A percentile compares a stretch with the other conserved stretches of the same genome.
phyloP scores from a whole-genome alignment of 2,113 vertebrate genomes.

The Anarhynchus alexandrinus region DNA sequence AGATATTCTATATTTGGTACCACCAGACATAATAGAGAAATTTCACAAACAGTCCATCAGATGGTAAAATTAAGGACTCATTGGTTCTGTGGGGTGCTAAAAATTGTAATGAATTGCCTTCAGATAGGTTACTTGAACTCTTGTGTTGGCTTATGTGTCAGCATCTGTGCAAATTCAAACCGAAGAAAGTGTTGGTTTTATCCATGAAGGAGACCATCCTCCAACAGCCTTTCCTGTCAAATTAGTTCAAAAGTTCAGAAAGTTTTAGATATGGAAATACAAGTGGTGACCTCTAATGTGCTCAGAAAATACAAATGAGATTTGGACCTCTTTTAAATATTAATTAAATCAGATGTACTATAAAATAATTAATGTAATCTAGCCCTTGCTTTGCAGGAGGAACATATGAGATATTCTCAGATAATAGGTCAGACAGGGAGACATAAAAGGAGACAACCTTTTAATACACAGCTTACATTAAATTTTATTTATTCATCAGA shows the following conservation, averaged over 20 bases:
- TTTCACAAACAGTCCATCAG: background rate
- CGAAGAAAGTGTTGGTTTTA: background rate
- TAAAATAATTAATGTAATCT: background rate
- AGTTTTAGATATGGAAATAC: background rate
- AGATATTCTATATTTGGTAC: no score
- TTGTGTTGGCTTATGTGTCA: background rate
- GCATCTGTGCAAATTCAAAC: background rate
- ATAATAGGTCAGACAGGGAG: background rate
- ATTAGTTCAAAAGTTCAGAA: background rate
- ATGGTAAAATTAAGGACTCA: background rate
- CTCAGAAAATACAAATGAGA: background rate
- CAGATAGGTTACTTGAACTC: background rate
- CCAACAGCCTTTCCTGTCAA: background rate
- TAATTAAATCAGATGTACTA: background rate
- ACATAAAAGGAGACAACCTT: background rate
- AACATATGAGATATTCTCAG: background rate
- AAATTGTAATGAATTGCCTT: background rate
- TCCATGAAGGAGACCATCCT: background rate
- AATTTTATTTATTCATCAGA: background rate
- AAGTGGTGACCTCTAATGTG: background rate
- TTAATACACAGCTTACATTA: background rate
- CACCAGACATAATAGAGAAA: no score
- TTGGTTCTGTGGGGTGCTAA: background rate
- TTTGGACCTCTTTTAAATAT: background rate
- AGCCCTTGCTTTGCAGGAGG: background rate